These are phyloP conservation scores for Galerucella pusilla DNA, from an alignment of 2,888 invertebrate species.

Conservation along the genomic window DNA sequence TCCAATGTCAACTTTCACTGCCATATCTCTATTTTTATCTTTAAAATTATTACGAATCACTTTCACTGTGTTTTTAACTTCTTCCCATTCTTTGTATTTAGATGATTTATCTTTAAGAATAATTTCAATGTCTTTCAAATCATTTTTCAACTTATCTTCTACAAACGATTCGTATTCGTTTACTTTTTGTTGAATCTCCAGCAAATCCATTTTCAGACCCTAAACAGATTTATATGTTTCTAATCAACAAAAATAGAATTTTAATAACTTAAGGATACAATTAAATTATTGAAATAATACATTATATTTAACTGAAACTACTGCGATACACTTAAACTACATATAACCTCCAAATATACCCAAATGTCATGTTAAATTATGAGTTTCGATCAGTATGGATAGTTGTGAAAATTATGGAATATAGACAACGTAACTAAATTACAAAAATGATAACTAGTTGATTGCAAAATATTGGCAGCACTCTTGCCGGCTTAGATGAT, in stretches of 20 bases:
- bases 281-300: not conserved
- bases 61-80: slow-evolving; percentile 57
- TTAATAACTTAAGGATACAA: not conserved
- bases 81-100: slow-evolving; percentile 60
- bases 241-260: not conserved
- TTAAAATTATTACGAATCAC: slow-evolving; percentile 53
- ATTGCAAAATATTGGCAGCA: too few species aligned
- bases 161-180: slow-evolving; percentile 60
- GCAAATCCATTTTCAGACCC: slow-evolving; percentile 45
- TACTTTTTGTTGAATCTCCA: slow-evolving; percentile 54
- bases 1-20: slow-evolving; percentile 52
- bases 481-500: too few species aligned
- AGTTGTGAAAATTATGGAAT: not conserved
- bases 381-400: slow-evolving; percentile 5
- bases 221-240: too few species aligned
- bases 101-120: slow-evolving; percentile 52
- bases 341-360: not conserved
- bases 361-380: not conserved
- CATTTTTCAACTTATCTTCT: slow-evolving; percentile 60
- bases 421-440: too few species aligned
- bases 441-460: too few species aligned
- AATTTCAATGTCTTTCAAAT: slow-evolving; percentile 59
- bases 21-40: slow-evolving; percentile 57
- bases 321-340: too few species aligned
- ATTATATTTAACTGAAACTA: not conserved